Evolutionary conservation across 2,113 vertebrate species (phyloP), one percentile per base, ranked within the genome.

Genomic region (Antidorcas marsupialis): DNA sequence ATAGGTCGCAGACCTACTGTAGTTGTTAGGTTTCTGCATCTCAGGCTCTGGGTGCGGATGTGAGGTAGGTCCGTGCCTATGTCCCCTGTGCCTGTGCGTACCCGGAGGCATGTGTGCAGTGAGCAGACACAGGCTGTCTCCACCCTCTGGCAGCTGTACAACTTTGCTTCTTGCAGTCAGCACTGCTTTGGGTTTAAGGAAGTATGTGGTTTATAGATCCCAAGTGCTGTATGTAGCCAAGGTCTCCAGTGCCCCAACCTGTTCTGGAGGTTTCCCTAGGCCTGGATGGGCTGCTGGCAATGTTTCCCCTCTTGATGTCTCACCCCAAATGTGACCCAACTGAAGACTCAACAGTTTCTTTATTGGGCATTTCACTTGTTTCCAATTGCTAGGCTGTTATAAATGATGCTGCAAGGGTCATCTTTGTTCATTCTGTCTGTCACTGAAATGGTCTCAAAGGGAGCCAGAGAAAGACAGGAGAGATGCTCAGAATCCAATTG

Each of bases 401-500:
- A 86, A 89, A 91, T n/a, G 52, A 45, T 50, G 23, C 43, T 55
- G n/a, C 47, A 55, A 39, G n/a, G 36, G 60, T 33, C 60, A 45
- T 92, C 84, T 82, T 30, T 50, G 39, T 89, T 67, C 17, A 2
- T 84, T 92, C 45, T 87, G 9, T 78, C 85, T 97, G 92, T 96
- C 89, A 57, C 47, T 92, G 45, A 92, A 55, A 79, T 28, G 55
- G 96, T 78, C 78, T 91, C 87, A 27, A 1, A 33, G 59, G 39
- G 86, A 88, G 28, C 67, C 76, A 87, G 52, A 52, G 81, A 92
- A 92, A 92, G 94, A 87, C 28, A 95, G 39, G 53, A 90, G 43
- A 28, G 87, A 71, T 89, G 83, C 25, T 89, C 43, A 89, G 98
- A 96, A 95, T 97, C 90, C 90, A 92, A 12, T 21, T 92, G 62